phyloP scores from a whole-genome alignment of 2,797 vertebrate species.

The Cheirogaleus major region DNA sequence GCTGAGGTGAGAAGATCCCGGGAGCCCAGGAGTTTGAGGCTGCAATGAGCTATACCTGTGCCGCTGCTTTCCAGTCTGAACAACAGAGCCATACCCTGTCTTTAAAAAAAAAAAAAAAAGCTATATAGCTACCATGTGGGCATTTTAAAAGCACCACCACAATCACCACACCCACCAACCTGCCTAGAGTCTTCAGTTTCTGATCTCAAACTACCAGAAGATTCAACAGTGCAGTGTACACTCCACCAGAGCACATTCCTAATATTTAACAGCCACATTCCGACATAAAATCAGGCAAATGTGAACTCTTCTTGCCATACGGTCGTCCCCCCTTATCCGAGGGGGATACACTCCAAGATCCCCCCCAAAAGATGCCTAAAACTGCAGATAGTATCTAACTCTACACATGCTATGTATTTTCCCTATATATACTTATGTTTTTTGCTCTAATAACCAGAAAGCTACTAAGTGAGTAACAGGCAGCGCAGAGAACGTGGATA shows the following conservation, averaged over 20 bases:
- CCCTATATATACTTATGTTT: too few relatives aligned
- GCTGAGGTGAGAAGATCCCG: background rate
- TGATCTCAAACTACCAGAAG: background rate
- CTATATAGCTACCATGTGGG: background rate
- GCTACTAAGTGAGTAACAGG: background rate
- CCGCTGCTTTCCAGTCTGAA: background rate
- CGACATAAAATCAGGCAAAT: background rate
- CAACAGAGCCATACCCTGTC: background rate
- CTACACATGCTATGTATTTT: background rate
- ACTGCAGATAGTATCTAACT: background rate
- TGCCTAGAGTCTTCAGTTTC: background rate
- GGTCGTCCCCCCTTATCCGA: background rate
- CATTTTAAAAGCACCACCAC: background rate
- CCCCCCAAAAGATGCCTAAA: background rate
- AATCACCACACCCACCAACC: background rate
- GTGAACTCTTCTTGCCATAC: background rate
- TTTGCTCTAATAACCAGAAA: background rate
- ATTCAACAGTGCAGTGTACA: background rate
- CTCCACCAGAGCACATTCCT: background rate
- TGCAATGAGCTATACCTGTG: fast-evolving
- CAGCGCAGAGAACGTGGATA: background rate
- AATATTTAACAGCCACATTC: background rate
- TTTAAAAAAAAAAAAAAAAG: background rate
- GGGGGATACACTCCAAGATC: background rate
- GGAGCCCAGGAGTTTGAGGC: background rate